Base-by-base conservation (phyloP, 2,888 invertebrate genomes). In the Erebia epiphron region DNA sequence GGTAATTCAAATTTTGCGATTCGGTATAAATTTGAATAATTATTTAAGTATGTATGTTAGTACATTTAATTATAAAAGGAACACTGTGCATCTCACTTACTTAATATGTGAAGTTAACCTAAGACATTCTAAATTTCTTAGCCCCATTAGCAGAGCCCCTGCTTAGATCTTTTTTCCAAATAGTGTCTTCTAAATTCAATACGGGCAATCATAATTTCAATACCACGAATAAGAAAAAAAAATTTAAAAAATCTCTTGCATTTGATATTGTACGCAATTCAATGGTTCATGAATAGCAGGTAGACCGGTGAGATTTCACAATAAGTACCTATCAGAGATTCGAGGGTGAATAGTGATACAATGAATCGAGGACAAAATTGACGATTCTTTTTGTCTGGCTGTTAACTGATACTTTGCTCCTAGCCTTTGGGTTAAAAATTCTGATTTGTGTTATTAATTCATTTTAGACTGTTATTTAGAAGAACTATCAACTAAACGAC, bases 281-380 rank as follows among this genome's bases (percentile, higher is more conserved):
- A 74, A 71, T 73, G 69, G 76, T 79, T 79, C 73, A 76, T 78
- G 75, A 69, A 78, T 75, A 81, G 82, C 89, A 89, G 89, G 90
- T 89, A 90, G 82, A 79, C 68, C 72, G 70, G 78, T 88, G 84
- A 85, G 71, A 76, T 76, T 57, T 60, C 64, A 77, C 75, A 72
- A 78, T 77, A 76, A 70, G 69, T 71, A n/a, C n/a, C n/a, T n/a
- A 77, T 78, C 77, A 73, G 71, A 76, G 79, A 78, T 75, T 79
- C 78, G 77, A 35, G 57, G 21, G n/a, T 56, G 62, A 52, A 68
- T 62, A 18, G 56, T 79, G 80, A 79, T 79, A 82, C 78, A 75
- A 77, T 77, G 82, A 83, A 80, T 35, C 35, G 21, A 81, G 79
- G 75, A 75, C 79, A 79, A 76, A 79, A 21, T 1, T 35, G 43